Base-by-base conservation (phyloP, 2,797 vertebrate genomes). In the Phoebastria nigripes region DNA sequence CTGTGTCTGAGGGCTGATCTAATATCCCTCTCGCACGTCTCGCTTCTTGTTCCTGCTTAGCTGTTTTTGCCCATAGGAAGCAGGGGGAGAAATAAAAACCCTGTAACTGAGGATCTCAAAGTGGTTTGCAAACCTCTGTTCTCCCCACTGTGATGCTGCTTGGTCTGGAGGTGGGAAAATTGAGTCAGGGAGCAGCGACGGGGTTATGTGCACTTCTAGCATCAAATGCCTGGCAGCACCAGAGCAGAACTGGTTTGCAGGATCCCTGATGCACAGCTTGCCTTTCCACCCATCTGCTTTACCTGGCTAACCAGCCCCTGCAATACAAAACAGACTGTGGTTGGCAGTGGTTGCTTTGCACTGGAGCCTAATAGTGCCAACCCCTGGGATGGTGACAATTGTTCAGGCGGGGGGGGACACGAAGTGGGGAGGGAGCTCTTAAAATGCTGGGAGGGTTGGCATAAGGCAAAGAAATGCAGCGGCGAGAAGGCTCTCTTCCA, bases 391-490 rank as follows among this genome's bases (percentile, higher is more conserved):
- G 51, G 42, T 54, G 79, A 76, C 0, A 4, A 44, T 65, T 3
- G 2, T n/a, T 78, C 12, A 14, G 59, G 31, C 14, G 0, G 8
- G 7, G 21, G 5, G 7, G 25, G 13, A 2, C n/a, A 59, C 0
- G 1, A 37, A 83, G 12, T 3, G 5, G 25, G 39, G 47, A 82
- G 35, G 7, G 47, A 82, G 54, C 72, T 89, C 52, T 86, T 37
- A 85, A 90, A 95, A 91, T 3, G 2, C 63, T 71, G 51, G 47
- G 63, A 20, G 62, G 41, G 28, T 87, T 95, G 94, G 92, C 87
- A 92, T 4, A 18, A 94, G 59, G 46, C 46, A 89, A 62, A 94
- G 89, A 94, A 91, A 91, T 29, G 71, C 73, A 90, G 91, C 69
- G 73, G 87, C 0, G 17, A 78, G 88, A 90, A 95, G 82, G 82